phyloP scores from a whole-genome alignment of 2,113 vertebrate species.

The Sturnira hondurensis region DNA sequence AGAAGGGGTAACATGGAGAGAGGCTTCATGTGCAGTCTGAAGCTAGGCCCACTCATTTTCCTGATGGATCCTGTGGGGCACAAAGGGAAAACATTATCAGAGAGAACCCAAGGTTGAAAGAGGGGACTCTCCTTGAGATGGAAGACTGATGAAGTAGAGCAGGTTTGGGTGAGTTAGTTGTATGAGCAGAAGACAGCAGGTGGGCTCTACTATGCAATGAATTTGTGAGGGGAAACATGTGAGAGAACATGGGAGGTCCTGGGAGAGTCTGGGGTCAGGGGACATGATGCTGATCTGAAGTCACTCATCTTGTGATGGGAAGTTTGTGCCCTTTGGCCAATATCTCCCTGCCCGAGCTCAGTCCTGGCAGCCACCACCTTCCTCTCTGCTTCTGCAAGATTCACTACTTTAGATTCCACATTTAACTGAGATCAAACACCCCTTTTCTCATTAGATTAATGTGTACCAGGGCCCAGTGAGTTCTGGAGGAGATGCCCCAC shows the following conservation, averaged over 20 bases:
- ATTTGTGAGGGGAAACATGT: not conserved
- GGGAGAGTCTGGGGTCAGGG: not conserved
- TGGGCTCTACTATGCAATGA: not conserved
- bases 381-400: not conserved
- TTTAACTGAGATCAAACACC: not conserved
- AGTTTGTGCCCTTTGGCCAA: not conserved
- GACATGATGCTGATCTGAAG: not conserved
- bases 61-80: fast-evolving
- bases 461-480: not conserved
- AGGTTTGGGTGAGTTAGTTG: no score
- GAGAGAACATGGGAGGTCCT: not conserved
- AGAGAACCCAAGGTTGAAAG: not conserved
- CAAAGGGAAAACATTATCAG: not conserved
- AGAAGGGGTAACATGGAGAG: no score
- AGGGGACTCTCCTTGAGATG: no score
- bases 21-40: not conserved
- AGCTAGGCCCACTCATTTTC: not conserved
- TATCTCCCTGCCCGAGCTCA: no score
- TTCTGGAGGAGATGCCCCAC: not conserved
- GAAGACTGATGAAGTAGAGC: fast-evolving
- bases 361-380: not conserved
- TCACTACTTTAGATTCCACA: not conserved
- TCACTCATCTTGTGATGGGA: not conserved
- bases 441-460: not conserved
- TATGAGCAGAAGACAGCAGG: not conserved